Evolutionary conservation across 2,888 invertebrate species (phyloP).

Genomic region (Bibio marci): DNA sequence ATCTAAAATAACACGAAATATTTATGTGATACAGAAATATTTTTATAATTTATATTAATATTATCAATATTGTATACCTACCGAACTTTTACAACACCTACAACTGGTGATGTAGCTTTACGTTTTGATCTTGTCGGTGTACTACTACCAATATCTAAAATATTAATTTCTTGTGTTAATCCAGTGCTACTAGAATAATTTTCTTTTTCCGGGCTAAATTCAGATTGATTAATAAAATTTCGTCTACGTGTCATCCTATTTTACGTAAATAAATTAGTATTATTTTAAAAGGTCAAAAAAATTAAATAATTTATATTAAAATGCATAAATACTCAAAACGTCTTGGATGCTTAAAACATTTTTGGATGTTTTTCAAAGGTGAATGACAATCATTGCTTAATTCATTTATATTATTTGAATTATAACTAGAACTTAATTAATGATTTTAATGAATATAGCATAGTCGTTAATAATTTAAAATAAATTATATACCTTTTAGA

Average conservation of each 20-base stretch:
- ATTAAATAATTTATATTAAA: not conserved
- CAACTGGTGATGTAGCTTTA: slow-evolving; percentile 33
- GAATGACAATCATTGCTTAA: slow-evolving; percentile 21
- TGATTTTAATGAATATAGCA: too few species aligned
- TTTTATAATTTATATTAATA: not conserved
- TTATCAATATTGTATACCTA: slow-evolving; percentile 12
- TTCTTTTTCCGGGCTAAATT: slow-evolving; percentile 24
- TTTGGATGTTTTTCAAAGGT: slow-evolving; percentile 15
- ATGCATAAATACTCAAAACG: slow-evolving; percentile 17
- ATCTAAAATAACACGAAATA: slow-evolving; percentile 23
- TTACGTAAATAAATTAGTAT: not conserved
- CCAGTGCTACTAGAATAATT: slow-evolving; percentile 40
- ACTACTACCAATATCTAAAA: slow-evolving; percentile 45
- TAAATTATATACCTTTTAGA: slow-evolving; percentile 30
- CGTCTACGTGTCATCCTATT: slow-evolving; percentile 39
- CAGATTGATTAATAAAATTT: slow-evolving; percentile 24
- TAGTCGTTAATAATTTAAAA: slow-evolving; percentile 5
- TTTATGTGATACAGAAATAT: not conserved
- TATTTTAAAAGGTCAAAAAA: not conserved
- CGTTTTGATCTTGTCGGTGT: slow-evolving; percentile 42
- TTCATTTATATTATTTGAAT: slow-evolving; percentile 23
- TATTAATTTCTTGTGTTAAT: slow-evolving; percentile 51
- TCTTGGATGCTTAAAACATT: slow-evolving; percentile 27
- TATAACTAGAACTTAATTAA: slow-evolving; percentile 14
- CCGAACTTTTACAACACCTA: slow-evolving; percentile 44